Conservation (phyloP, 2,797 vertebrate species). For the Pseudocheirus occidentalis region DNA sequence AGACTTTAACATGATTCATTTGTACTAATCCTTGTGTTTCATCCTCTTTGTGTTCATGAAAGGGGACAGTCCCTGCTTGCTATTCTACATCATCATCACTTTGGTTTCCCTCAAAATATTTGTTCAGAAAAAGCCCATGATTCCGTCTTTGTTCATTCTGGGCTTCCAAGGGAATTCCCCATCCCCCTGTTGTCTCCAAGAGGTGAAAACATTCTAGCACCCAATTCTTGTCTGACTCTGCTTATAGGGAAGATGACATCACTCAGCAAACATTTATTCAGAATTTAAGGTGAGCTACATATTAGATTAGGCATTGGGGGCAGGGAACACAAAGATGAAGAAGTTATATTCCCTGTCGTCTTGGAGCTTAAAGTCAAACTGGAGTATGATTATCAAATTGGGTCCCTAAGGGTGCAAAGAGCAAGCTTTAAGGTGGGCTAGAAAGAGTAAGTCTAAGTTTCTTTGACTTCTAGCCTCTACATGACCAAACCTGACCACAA, state of each 20-base stretch:
- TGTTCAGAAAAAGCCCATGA: slow-evolving; percentile 72
- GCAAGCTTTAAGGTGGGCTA: neutral
- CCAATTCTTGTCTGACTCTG: slow-evolving; percentile 20
- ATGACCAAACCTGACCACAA: neutral
- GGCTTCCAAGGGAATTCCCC: slow-evolving; percentile 78
- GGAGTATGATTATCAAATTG: neutral
- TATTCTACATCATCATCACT: slow-evolving; percentile 58
- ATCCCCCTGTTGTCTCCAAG: slow-evolving; percentile 55
- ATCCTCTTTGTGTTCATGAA: slow-evolving; percentile 32
- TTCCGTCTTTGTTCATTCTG: slow-evolving; percentile 58
- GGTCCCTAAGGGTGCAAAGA: neutral
- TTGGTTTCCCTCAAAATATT: slow-evolving; percentile 75
- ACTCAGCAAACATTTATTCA: neutral
- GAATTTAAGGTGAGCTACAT: neutral
- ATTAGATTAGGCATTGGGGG: neutral
- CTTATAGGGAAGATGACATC: neutral
- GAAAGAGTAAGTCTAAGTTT: neutral
- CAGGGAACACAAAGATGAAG: neutral
- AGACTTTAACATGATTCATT: slow-evolving; percentile 73
- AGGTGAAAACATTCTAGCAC: slow-evolving; percentile 47
- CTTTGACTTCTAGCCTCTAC: neutral
- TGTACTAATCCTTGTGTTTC: slow-evolving; percentile 73
- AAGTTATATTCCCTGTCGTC: neutral
- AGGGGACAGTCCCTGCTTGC: slow-evolving; percentile 59
- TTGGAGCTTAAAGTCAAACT: neutral